Evolutionary conservation across 2,888 invertebrate species (phyloP).

Genomic region (Brenthis hecate): DNA sequence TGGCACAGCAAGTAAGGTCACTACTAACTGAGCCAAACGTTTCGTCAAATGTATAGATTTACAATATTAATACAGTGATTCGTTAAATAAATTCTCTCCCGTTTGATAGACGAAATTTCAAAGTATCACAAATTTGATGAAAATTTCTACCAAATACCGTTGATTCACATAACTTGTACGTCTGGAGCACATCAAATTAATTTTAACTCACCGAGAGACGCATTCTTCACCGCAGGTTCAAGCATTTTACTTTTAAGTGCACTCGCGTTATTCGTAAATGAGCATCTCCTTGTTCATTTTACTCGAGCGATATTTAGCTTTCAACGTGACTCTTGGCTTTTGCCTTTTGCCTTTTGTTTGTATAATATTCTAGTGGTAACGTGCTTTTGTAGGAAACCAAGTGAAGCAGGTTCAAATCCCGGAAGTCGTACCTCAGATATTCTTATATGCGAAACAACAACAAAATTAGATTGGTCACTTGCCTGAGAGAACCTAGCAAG

Average conservation of each 20-base stretch:
- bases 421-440: no score
- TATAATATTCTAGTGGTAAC: background rate
- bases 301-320: slow-evolving; percentile 69
- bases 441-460: no score
- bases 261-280: slow-evolving; percentile 68
- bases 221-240: slow-evolving; percentile 25
- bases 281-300: slow-evolving; percentile 61
- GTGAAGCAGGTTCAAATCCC: no score
- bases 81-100: no score
- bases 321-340: slow-evolving; percentile 65
- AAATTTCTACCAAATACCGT: slow-evolving; percentile 8
- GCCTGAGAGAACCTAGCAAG: no score
- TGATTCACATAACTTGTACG: slow-evolving; percentile 17
- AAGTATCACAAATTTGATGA: background rate
- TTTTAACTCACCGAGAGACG: slow-evolving; percentile 21
- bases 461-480: no score
- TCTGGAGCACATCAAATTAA: slow-evolving; percentile 25
- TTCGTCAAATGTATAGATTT: no score
- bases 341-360: slow-evolving; percentile 23
- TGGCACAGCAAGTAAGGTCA: no score
- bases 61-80: no score
- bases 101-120: background rate
- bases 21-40: no score
- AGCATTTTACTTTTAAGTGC: slow-evolving; percentile 42
- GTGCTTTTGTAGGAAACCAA: no score